Evolutionary conservation across 2,888 invertebrate genomes (phyloP).

Genomic region (Eristalinus aeneus): DNA sequence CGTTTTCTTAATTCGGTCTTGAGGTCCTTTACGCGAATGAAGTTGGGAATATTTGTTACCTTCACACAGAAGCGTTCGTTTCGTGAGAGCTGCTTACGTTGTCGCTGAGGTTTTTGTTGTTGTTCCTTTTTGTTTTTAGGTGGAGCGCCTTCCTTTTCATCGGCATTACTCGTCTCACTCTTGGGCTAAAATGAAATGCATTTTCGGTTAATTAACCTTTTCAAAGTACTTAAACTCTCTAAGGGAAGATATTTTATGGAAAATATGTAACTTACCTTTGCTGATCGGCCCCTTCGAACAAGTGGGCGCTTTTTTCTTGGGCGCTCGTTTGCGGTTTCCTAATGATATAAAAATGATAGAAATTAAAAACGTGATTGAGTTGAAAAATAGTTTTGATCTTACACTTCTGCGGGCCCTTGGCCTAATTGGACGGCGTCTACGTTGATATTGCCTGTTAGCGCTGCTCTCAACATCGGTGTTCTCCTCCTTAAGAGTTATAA

Average conservation of each 20-base stretch:
- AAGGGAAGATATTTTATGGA: not conserved
- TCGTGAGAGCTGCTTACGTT: constrained; percentile 72
- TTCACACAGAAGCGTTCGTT: constrained; percentile 79
- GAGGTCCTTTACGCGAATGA: constrained; percentile 87
- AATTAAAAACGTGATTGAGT: not conserved
- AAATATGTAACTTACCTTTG: constrained; percentile 74
- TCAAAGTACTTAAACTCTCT: not conserved
- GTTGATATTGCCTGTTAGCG: constrained; percentile 79
- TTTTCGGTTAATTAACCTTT: not conserved
- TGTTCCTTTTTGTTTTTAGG: constrained; percentile 24
- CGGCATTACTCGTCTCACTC: constrained; percentile 56
- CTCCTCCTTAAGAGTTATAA: constrained; percentile 85
- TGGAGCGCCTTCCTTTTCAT: constrained; percentile 46
- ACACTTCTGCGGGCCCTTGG: constrained; percentile 65
- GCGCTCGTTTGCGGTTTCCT: constrained; percentile 59
- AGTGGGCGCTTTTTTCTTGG: constrained; percentile 75
- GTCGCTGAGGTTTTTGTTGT: constrained; percentile 74
- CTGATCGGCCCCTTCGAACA: constrained; percentile 75
- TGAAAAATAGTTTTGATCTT: constrained; percentile 30
- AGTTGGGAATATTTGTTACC: constrained; percentile 88
- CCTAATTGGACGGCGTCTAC: constrained; percentile 77
- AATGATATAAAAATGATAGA: not conserved
- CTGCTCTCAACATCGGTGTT: constrained; percentile 87
- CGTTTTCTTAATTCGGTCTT: constrained; percentile 88
- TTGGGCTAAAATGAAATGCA: constrained; percentile 39